Evolutionary conservation across 1,140 invertebrate genomes (phyloP), one percentile per base, ranked within the genome.

Genomic region (Halesus radiatus): DNA sequence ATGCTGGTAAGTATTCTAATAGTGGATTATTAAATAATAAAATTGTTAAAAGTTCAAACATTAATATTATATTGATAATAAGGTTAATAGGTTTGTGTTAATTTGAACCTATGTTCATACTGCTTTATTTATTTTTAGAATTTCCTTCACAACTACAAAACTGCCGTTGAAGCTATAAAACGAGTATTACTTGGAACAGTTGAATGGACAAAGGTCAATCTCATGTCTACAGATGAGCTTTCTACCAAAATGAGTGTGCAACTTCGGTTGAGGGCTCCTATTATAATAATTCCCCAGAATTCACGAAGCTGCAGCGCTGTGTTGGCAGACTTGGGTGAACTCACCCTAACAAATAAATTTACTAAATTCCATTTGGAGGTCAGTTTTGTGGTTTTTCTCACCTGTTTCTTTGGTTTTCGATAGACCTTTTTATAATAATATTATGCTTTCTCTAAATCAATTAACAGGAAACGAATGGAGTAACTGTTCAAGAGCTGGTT

Each of bases 61-160:
- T 37, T 8, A 37, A 3, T 37, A 7, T 8, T 8, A 4, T 37
- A 8, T 13, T 45, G 7, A 13, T 45, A 45, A 45, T 45, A 37
- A 6, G 37, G 8, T 45, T 45, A 13, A 45, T 45, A 45, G 10
- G 37, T 45, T 3, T 3, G 37, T 45, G 37, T 45, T 45, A 13
- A 45, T 1, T 37, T 45, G 37, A 13, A 45, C 37, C 37, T 45
- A 13, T 13, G 8, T 1, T 45, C 3, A 45, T 45, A 45, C 37
- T 37, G 32, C 7, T 37, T 37, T 37, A 45, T 32, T 32, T 32
- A 45, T 56, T 88, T 89, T 20, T 84, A 97, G 96, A 92, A 92
- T 84, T 99, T 98, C 86, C 84, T 97, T 3, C 94, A 97, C 86
- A 94, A 96, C 80, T 98, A 98, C 89, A 94, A 97, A 93, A 89